Base-by-base conservation (phyloP, 1,140 invertebrate species). In the Eriosoma lanigerum region DNA sequence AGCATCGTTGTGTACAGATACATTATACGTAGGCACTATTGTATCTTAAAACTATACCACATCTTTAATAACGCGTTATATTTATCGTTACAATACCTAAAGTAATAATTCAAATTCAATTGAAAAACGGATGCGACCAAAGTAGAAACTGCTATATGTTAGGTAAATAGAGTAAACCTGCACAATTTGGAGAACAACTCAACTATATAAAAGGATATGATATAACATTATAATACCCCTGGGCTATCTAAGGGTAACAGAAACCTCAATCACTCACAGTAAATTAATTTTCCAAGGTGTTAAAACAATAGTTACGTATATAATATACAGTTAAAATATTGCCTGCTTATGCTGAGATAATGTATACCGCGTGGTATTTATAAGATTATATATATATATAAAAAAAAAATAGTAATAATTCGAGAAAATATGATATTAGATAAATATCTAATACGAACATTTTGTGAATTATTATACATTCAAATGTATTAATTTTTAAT, bases 161-260 rank as follows among this genome's bases (percentile, higher is more conserved):
- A 48, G 66, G 66, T 38, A 68, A 68, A 68, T 68, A 68, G 66
- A 48, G 66, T 48, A 68, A 44, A 68, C 48, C 48, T 44, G 66
- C 44, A 1, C 66, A 44, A 48, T 68, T 68, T 48, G 21, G 66
- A 48, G 44, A 68, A 46, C 13, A 46, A 68, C 38, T 46, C 21
- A 12, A 68, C 21, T 48, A 17, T 68, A 9, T 32, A 38, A 19
- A 19, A 68, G 32, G 29, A 44, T 68, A 68, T 8, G 21, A 68
- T 48, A 48, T 12, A 26, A 26, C 15, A 19, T 26, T 48, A 46
- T 48, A 26, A 68, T 15, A 21, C 46, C 21, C 13, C 0, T 44
- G 21, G 44, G 66, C 66, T 68, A 68, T 68, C 66, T 68, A 46
- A 9, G 13, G 21, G 13, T 17, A 68, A 48, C 66, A 68, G n/a